Conservation (phyloP, 2,888 invertebrate genomes). For the Mactromeris polynyma region DNA sequence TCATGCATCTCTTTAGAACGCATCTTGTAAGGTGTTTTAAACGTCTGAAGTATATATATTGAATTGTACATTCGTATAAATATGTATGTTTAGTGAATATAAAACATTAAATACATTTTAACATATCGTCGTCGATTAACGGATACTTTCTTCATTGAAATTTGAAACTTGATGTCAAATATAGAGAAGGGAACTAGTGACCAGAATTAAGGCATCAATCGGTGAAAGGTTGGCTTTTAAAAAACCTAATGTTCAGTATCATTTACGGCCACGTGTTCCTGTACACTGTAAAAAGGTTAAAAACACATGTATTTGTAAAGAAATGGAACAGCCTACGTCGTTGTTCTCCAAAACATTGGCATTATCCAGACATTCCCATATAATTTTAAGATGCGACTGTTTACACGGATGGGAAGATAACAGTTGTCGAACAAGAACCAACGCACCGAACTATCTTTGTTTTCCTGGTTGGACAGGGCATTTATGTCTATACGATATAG, state of each 20-base stretch:
- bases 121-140: too few relatives aligned
- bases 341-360: not conserved
- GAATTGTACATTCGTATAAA: not conserved
- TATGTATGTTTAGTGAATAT: too few relatives aligned
- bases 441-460: not conserved
- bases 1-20: not conserved
- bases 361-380: not conserved
- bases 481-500: not conserved
- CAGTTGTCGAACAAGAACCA: not conserved
- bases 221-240: not conserved
- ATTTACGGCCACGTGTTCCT: not conserved
- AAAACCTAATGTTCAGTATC: not conserved
- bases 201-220: too few relatives aligned
- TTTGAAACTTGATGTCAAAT: not conserved
- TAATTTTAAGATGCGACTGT: slow-evolving; percentile 4
- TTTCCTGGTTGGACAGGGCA: not conserved
- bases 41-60: not conserved
- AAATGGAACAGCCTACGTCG: too few relatives aligned
- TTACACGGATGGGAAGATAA: not conserved
- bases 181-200: too few relatives aligned
- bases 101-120: too few relatives aligned
- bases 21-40: not conserved
- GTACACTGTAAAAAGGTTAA: not conserved
- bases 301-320: not conserved
- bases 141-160: not conserved